Evolutionary conservation across 1,140 invertebrate genomes (phyloP).

Genomic region (Metopolophium dirhodum): DNA sequence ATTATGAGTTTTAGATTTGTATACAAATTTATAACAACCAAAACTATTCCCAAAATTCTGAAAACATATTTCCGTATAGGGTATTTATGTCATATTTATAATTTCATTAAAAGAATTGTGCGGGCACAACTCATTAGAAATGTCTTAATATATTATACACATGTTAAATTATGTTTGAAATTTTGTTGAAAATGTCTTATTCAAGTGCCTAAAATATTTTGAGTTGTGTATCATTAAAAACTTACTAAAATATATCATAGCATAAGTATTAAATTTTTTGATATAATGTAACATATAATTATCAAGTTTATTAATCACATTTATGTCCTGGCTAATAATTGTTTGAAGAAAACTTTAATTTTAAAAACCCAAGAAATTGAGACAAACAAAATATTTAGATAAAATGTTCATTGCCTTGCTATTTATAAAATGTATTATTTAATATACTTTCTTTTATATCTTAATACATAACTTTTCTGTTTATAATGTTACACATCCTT

Average conservation of each 20-base stretch:
- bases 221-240: neutral
- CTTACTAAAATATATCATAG: neutral
- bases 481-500: neutral
- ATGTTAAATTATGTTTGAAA: neutral
- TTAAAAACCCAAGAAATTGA: neutral
- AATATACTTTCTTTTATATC: neutral
- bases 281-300: neutral
- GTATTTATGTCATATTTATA: neutral
- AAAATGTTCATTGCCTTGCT: neutral
- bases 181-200: neutral
- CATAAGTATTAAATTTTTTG: neutral
- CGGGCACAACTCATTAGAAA: neutral
- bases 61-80: neutral
- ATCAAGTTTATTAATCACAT: neutral
- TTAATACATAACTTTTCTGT: neutral
- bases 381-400: neutral
- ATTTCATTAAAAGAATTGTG: neutral
- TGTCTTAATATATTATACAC: neutral
- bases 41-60: neutral
- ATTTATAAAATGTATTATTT: neutral
- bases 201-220: conserved; percentile 28
- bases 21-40: neutral
- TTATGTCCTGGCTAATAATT: neutral
- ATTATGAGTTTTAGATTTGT: neutral
- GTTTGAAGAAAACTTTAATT: neutral